Evolutionary conservation across 1,140 invertebrate species (phyloP), one percentile per base, ranked within the genome.

Genomic region (Acromyrmex heyeri): DNA sequence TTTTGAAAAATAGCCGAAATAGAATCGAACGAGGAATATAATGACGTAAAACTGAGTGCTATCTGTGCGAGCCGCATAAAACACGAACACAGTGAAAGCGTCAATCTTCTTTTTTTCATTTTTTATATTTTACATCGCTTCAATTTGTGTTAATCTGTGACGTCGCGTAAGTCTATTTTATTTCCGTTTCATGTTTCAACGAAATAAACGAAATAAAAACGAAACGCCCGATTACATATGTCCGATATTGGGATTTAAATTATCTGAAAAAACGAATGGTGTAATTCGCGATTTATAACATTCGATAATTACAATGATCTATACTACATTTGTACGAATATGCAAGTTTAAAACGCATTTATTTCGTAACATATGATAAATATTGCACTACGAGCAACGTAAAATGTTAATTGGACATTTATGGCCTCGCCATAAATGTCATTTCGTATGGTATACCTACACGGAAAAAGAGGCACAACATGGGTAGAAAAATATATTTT

Each of bases 1-100:
- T 83, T 82, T 82, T 55, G n/a, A 75, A 83, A 73, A 83, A 83
- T 50, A 83, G n/a, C 69, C 55, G 38, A 62, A 83, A 75, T 83
- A 61, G 79, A 48, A 69, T 69, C 38, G 53, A 48, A 14, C 55
- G 12, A 10, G n/a, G 27, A 53, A 38, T 38, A 79, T 67, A 83
- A 83, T 83, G 55, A n/a, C 38, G 53, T 7, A 69, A 61, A 82
- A 82, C 48, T 27, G 3, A 14, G 2, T 44, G 10, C n/a, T 48
- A 48, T 30, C 62, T 16, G 62, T 50, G 65, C 27, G 48, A 69
- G 8, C n/a, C 18, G n/a, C n/a, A 61, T n/a, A 55, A 67, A 55
- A 55, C 55, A 55, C 53, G 5, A 27, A 34, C 69, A 48, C 55
- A 4, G 7, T 48, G 8, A 55, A 5, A 24, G 44, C 44, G 3